A percentile compares a stretch with the other conserved stretches of the same genome.
Evolutionary conservation across 2,888 invertebrate genomes (phyloP).

Genomic region (Keiferia lycopersicella): DNA sequence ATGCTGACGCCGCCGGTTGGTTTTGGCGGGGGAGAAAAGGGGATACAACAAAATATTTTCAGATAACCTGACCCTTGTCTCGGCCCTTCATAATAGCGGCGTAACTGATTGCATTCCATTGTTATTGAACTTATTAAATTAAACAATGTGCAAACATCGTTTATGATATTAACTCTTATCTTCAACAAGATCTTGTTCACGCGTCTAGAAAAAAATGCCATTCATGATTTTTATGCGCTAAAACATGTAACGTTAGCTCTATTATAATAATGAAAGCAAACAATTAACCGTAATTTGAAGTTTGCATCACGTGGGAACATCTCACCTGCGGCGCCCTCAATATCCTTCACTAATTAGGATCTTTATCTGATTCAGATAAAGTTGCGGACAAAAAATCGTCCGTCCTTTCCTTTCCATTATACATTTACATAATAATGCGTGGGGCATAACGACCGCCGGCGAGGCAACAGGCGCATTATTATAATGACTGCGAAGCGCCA

Average conservation of each 20-base stretch:
- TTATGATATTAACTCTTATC: slow-evolving; percentile 10
- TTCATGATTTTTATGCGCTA: not conserved
- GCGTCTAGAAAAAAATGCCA: not conserved
- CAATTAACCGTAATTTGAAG: slow-evolving; percentile 18
- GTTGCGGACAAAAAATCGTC: slow-evolving; percentile 53
- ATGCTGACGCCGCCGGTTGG: slow-evolving; percentile 55
- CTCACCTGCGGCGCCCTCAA: slow-evolving; percentile 59
- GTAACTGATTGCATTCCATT: slow-evolving; percentile 72
- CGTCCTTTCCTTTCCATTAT: slow-evolving; percentile 71
- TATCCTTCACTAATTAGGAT: slow-evolving; percentile 71
- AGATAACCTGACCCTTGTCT: slow-evolving; percentile 58
- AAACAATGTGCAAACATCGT: slow-evolving; percentile 61
- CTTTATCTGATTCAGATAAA: slow-evolving; percentile 75
- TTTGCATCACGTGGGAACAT: slow-evolving; percentile 60
- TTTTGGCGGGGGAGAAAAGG: slow-evolving; percentile 45
- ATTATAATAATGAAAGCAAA: not conserved
- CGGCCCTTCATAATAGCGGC: slow-evolving; percentile 60
- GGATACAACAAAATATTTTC: slow-evolving; percentile 56
- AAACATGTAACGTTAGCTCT: not conserved
- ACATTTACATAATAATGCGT: slow-evolving; percentile 78
- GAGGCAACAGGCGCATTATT: slow-evolving; percentile 62
- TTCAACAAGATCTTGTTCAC: not conserved
- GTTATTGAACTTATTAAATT: slow-evolving; percentile 63
- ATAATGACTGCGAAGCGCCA: slow-evolving; percentile 59
- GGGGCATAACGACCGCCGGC: slow-evolving; percentile 69